These are phyloP conservation scores for Orthosia cruda DNA, from an alignment of 2,888 invertebrate genomes.

Conservation along the genomic window DNA sequence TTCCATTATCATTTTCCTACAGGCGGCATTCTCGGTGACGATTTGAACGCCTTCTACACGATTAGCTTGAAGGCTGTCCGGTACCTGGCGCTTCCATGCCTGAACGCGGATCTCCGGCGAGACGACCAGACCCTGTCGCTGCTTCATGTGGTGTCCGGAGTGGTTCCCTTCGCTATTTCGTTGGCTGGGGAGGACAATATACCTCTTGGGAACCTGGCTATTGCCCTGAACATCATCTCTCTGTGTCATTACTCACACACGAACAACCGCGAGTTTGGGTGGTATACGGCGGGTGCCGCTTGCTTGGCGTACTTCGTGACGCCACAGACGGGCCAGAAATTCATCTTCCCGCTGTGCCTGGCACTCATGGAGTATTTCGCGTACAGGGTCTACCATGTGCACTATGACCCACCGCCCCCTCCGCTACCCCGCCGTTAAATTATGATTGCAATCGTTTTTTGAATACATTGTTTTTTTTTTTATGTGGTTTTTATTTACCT, in stretches of 20 bases:
- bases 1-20: conserved; percentile 55
- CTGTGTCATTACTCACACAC: conserved; percentile 78
- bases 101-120: conserved; percentile 84
- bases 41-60: conserved; percentile 77
- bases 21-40: conserved; percentile 80
- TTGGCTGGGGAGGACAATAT: conserved; percentile 78
- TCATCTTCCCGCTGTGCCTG: conserved; percentile 82
- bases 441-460: not conserved
- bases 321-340: conserved; percentile 70
- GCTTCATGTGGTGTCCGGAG: conserved; percentile 82
- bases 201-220: conserved; percentile 78
- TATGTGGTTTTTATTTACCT: too few species aligned
- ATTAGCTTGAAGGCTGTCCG: conserved; percentile 80
- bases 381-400: conserved; percentile 76
- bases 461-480: conserved; percentile 28
- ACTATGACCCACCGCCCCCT: conserved; percentile 27
- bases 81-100: conserved; percentile 83
- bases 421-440: not conserved
- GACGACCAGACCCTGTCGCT: conserved; percentile 72
- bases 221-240: conserved; percentile 83
- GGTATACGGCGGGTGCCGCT: conserved; percentile 83
- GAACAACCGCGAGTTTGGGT: conserved; percentile 80
- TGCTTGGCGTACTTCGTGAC: conserved; percentile 80
- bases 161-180: conserved; percentile 82
- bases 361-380: conserved; percentile 84